phyloP scores from a whole-genome alignment of 2,113 vertebrate species.

The Thryonomys swinderianus region DNA sequence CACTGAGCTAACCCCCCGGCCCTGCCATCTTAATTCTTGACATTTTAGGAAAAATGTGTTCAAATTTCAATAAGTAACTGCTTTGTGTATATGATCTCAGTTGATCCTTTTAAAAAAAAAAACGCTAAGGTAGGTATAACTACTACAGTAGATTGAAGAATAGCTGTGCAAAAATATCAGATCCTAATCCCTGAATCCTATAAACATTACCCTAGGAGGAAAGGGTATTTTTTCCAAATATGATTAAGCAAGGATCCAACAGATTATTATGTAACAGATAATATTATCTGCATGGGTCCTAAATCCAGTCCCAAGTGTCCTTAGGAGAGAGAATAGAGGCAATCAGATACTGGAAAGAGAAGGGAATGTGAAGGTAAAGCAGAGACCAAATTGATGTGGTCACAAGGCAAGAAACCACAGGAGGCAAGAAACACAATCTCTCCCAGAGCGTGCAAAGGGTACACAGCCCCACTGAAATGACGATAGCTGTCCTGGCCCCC shows the following conservation, averaged over 20 bases:
- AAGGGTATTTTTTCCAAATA: background rate
- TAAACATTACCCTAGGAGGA: background rate
- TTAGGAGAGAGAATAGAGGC: background rate
- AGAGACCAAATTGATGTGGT: background rate
- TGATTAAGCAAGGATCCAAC: background rate
- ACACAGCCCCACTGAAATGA: background rate
- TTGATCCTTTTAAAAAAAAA: background rate
- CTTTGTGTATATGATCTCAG: background rate
- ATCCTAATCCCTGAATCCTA: background rate
- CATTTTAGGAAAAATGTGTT: conserved; percentile 41
- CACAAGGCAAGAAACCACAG: background rate
- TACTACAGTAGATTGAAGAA: background rate
- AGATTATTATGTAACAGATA: background rate
- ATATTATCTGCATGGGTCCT: background rate
- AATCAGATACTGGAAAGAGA: background rate
- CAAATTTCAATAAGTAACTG: background rate
- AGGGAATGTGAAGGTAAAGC: background rate
- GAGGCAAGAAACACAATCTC: background rate
- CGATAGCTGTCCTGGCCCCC: background rate
- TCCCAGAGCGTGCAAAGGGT: background rate
- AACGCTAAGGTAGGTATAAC: background rate
- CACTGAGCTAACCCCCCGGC: too few relatives aligned
- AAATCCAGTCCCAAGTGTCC: background rate
- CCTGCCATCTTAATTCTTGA: conserved; percentile 27
- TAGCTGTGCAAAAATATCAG: background rate